Conservation (phyloP, 2,888 invertebrate genomes). For the Adela reaumurella region DNA sequence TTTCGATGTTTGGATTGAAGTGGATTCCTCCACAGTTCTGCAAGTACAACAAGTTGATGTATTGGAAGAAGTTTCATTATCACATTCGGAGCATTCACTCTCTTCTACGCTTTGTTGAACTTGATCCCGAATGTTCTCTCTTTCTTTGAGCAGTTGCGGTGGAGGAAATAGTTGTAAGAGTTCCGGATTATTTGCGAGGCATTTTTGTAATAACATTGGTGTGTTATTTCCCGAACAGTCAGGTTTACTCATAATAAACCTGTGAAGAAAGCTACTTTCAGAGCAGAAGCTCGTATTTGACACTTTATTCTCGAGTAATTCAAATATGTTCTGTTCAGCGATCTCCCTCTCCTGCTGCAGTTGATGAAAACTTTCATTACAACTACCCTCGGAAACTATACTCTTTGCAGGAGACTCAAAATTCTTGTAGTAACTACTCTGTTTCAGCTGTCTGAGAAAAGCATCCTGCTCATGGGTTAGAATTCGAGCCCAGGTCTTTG, state of each 20-base stretch:
- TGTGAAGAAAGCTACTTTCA: conserved; percentile 60
- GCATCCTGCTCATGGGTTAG: conserved; percentile 44
- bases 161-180: conserved; percentile 32
- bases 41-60: conserved; percentile 41
- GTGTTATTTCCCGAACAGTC: conserved; percentile 43
- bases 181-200: conserved; percentile 30
- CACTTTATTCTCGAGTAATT: conserved; percentile 71
- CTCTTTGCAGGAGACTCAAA: conserved; percentile 41
- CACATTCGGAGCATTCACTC: conserved; percentile 32
- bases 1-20: conserved; percentile 10
- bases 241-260: conserved; percentile 38
- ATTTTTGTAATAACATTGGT: conserved; percentile 38
- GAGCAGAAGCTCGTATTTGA: conserved; percentile 68
- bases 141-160: conserved; percentile 13
- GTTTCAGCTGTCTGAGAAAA: conserved; percentile 36
- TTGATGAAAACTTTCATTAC: conserved; percentile 27
- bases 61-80: conserved; percentile 30
- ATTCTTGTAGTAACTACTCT: conserved; percentile 46
- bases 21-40: conserved; percentile 25
- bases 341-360: conserved; percentile 37
- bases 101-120: no score
- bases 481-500: conserved; percentile 40
- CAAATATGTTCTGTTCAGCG: conserved; percentile 72
- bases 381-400: conserved; percentile 29
- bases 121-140: conserved; percentile 26